Percentiles rank a stretch among this genome's conserved stretches.
phyloP scores from a whole-genome alignment of 2,797 vertebrate genomes.

The Lates japonicus region DNA sequence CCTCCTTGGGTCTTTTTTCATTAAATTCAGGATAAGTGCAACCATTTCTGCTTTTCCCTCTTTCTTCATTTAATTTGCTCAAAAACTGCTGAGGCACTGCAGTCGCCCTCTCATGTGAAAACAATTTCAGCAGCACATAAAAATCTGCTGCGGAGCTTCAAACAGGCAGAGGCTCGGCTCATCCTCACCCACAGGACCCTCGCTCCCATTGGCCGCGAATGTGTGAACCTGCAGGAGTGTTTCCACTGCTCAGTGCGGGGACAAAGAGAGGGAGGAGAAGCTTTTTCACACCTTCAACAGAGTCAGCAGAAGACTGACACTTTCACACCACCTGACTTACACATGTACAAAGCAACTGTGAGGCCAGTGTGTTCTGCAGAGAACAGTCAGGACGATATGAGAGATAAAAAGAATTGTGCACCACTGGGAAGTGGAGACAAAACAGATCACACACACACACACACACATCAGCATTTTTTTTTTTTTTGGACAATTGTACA shows the following conservation, averaged over 20 bases:
- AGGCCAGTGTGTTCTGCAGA: slow-evolving; percentile 39
- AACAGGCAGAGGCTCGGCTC: slow-evolving; percentile 59
- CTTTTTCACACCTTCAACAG: neutral
- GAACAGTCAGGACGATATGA: slow-evolving; percentile 39
- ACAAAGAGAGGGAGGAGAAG: slow-evolving; percentile 16
- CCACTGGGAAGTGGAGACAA: slow-evolving; percentile 29
- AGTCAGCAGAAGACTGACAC: neutral
- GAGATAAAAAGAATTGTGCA: slow-evolving; percentile 49
- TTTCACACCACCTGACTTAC: slow-evolving; percentile 15
- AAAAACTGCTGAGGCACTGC: slow-evolving; percentile 79
- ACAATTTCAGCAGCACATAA: slow-evolving; percentile 80
- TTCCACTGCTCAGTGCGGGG: neutral
- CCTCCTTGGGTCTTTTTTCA: slow-evolving; percentile 42
- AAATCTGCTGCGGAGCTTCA: slow-evolving; percentile 56
- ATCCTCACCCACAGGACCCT: slow-evolving; percentile 43
- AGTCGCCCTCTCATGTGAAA: slow-evolving; percentile 85
- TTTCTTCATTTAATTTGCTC: slow-evolving; percentile 82
- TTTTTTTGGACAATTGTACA: neutral
- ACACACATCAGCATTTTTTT: neutral
- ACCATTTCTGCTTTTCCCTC: slow-evolving; percentile 39
- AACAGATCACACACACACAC: slow-evolving; percentile 32
- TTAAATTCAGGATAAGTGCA: slow-evolving; percentile 71
- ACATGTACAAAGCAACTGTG: slow-evolving; percentile 48
- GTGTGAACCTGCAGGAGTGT: slow-evolving; percentile 41
- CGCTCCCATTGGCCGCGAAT: neutral